Evolutionary conservation across 1,140 invertebrate species (phyloP).

Genomic region (Euschistus heros): DNA sequence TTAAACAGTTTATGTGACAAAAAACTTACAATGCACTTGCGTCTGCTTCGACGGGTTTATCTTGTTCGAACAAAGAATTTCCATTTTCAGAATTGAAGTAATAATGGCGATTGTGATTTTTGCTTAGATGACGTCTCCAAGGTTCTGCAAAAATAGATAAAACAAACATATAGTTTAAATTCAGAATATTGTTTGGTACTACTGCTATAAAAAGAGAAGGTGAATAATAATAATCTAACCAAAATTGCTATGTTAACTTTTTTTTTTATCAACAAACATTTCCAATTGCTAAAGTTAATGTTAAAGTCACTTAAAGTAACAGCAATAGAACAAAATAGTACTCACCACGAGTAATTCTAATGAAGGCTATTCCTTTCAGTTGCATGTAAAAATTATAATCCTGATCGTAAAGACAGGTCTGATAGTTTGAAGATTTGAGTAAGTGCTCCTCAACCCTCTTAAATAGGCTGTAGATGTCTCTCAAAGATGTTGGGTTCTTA

Average conservation of each 20-base stretch:
- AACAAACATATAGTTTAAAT: too few relatives aligned
- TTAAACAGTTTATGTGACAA: too few relatives aligned
- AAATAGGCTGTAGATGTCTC: background rate
- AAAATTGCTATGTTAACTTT: too few relatives aligned
- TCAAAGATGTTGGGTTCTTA: background rate
- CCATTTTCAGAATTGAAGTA: background rate
- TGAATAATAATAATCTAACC: too few relatives aligned
- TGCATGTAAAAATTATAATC: background rate
- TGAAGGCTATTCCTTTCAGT: slow-evolving; percentile 1
- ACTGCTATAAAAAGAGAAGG: too few relatives aligned
- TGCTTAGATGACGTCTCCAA: background rate
- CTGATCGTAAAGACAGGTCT: background rate
- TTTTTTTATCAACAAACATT: too few relatives aligned
- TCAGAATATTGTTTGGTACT: too few relatives aligned
- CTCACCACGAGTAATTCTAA: background rate
- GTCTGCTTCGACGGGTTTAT: background rate
- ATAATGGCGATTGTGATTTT: background rate
- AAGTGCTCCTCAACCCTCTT: background rate
- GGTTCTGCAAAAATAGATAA: background rate
- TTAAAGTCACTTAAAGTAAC: too few relatives aligned
- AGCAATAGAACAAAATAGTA: background rate
- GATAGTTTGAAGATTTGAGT: background rate
- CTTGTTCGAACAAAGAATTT: background rate
- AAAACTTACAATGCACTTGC: slow-evolving; percentile 3
- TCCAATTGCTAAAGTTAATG: too few relatives aligned